Base-by-base conservation (phyloP, 64 coral and sea anemone species). In the Montipora foliosa region DNA sequence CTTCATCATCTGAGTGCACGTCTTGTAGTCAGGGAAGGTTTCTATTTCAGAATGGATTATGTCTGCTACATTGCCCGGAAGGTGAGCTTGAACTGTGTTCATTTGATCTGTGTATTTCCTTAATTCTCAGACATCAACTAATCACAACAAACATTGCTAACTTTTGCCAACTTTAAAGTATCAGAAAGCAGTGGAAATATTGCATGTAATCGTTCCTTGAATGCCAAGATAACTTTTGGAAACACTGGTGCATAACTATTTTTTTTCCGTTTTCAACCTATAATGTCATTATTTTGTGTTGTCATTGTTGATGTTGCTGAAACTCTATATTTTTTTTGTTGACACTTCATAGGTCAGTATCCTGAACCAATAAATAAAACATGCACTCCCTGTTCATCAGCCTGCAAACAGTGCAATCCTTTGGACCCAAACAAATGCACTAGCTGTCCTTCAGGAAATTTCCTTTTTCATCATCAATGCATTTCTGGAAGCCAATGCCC, bases 11-110 rank as follows among this genome's bases (percentile, higher is more conserved):
- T 69, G 89, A 99, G 59, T 99, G 98, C 78, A 29, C 75, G 73
- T 91, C 93, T n/a, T 99, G 98, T 67, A 78, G 69, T 44, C 75
- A 93, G 71, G 95, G 92, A 10, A 80, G 87, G 6, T 88, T 87
- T 69, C 94, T 92, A 37, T 61, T 49, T 92, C 8, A 86, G 80
- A 4, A 62, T 71, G 95, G 95, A 1, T 68, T 37, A 46, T 99
- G 98, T 90, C 64, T 76, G 1, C 55, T 73, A 67, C 89, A 50
- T 29, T 99, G 98, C 44, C 98, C 98, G 77, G 64, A 93, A 78
- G 97, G 97, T 98, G 96, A 62, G 86, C 2, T 29, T 61, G 60
- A 10, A 9, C 11, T 76, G 62, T 67, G 20, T 71, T 11, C 14
- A 71, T 71, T 19, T 71, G 17, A 17, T 67, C 16, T 67, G 62